phyloP scores from a whole-genome alignment of 2,888 invertebrate genomes.

The Tholera decimalis region DNA sequence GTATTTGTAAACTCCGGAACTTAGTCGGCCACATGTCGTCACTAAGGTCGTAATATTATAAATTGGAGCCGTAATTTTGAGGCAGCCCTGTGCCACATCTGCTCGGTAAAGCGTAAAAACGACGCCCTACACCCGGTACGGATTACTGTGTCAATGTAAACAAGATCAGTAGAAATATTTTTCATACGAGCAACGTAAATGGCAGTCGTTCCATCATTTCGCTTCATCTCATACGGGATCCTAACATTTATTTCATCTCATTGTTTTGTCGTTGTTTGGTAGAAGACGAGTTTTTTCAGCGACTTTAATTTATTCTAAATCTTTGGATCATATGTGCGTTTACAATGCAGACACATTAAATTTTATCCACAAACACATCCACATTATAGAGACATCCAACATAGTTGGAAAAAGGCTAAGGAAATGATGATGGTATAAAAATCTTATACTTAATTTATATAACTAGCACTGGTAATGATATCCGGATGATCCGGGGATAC shows the following conservation, averaged over 20 bases:
- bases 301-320: background rate
- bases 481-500: too few species aligned
- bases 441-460: too few species aligned
- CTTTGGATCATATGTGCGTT: background rate
- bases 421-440: too few species aligned
- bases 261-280: constrained; percentile 78
- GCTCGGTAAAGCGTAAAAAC: constrained; percentile 79
- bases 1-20: constrained; percentile 64
- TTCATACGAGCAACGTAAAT: constrained; percentile 82
- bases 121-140: constrained; percentile 68
- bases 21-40: constrained; percentile 62
- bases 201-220: constrained; percentile 82
- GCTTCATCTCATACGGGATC: constrained; percentile 81
- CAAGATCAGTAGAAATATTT: constrained; percentile 86
- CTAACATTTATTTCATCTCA: constrained; percentile 85
- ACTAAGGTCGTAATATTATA: constrained; percentile 62
- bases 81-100: constrained; percentile 72
- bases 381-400: too few species aligned
- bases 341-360: background rate
- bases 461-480: too few species aligned
- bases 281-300: constrained; percentile 33
- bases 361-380: too few species aligned
- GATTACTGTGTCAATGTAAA: constrained; percentile 87
- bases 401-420: too few species aligned
- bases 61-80: constrained; percentile 65